phyloP scores from a whole-genome alignment of 2,888 invertebrate genomes.

The Cylindroiulus punctatus region DNA sequence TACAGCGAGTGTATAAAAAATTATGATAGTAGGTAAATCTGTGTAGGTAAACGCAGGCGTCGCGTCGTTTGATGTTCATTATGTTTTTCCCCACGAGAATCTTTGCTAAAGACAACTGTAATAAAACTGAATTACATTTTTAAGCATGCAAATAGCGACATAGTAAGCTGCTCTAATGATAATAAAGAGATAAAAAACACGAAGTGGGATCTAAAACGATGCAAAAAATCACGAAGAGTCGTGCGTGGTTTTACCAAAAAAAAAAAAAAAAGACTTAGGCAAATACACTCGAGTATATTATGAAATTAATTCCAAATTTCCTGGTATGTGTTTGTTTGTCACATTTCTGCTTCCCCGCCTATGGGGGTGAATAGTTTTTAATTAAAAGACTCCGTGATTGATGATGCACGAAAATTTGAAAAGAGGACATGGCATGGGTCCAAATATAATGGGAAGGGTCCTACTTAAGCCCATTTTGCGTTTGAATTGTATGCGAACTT shows the following conservation, averaged over 20 bases:
- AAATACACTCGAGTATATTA: neutral
- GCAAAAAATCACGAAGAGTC: neutral
- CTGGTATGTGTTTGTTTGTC: neutral
- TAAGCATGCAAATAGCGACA: constrained; percentile 4
- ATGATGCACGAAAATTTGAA: neutral
- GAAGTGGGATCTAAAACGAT: neutral
- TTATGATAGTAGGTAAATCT: neutral
- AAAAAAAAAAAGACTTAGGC: neutral
- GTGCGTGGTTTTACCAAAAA: neutral
- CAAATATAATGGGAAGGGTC: neutral
- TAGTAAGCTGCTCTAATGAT: neutral
- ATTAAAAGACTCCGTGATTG: constrained; percentile 22
- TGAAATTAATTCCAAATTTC: constrained; percentile 27
- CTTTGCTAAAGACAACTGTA: neutral
- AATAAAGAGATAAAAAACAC: neutral
- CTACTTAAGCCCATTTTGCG: neutral
- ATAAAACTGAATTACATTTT: neutral
- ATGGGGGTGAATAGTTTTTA: constrained; percentile 21
- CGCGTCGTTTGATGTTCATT: constrained; percentile 22
- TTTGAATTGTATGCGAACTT: neutral
- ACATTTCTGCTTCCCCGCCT: neutral
- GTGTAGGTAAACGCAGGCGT: neutral
- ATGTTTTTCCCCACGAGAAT: neutral
- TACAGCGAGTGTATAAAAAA: too few relatives aligned
- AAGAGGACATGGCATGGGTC: constrained; percentile 22